Base-by-base conservation (phyloP, 1,140 invertebrate genomes). In the Leptinotarsa undecemlineata region DNA sequence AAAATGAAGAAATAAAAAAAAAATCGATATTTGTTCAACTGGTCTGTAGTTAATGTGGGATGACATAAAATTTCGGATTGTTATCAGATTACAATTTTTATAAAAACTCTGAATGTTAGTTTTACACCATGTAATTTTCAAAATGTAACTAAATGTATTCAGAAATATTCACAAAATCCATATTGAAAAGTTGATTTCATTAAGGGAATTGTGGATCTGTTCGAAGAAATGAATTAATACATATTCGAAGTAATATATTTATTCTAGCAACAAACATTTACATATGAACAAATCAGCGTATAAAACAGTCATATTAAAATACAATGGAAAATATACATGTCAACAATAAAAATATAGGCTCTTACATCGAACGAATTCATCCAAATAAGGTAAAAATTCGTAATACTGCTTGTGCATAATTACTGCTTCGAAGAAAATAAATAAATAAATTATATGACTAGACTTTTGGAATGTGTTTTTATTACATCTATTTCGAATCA, bases 261-360 rank as follows among this genome's bases (percentile, higher is more conserved):
- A 64, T 72, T 72, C 3, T 64, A 72, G 71, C 71, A 72, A 72
- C 71, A 72, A 72, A 72, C 47, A 64, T 72, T 72, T 64, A 72
- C 62, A 64, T 48, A 48, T 64, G 62, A 72, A 72, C 61, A 64
- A 64, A 72, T 63, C 57, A 48, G 47, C 48, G 26, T 72, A 64
- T 64, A 72, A 72, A 72, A 72, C 42, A 42, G 26, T 64, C 20
- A 15, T 21, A 57, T 57, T 51, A 51, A 70, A 21, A 42, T 42
- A 42, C 8, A 20, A 57, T 33, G 63, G 6, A 19, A 11, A 48
- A 19, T 33, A 69, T 69, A 48, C 68, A 19, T 33, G 33, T 20
- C n/a, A 33, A 69, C 6, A 69, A 69, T 21, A 48, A 14, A 20
- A 69, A 47, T 19, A 2, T 70, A 57, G 68, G 23, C 21, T 57